Conservation (phyloP, 2,888 invertebrate species). For the Morpho helenor region DNA sequence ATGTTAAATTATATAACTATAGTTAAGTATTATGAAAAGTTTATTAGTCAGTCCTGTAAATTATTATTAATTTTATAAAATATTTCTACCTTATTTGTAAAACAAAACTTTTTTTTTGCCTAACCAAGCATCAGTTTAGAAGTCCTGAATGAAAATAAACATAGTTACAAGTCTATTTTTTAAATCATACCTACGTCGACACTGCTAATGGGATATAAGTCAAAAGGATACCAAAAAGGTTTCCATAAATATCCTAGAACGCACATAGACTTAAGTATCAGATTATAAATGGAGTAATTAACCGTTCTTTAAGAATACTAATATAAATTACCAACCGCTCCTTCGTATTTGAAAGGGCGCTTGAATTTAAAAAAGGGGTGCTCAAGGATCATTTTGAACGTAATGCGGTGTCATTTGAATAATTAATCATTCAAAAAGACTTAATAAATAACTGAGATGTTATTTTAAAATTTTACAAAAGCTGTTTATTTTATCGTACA, state of each 20-base stretch:
- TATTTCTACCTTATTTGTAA: no score
- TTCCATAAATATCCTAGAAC: conserved; percentile 24
- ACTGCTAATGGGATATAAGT: conserved; percentile 20
- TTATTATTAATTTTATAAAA: no score
- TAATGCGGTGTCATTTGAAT: conserved; percentile 39
- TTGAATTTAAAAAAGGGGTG: conserved; percentile 31
- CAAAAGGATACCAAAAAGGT: conserved; percentile 21
- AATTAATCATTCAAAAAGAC: conserved; percentile 46
- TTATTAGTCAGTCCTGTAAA: no score
- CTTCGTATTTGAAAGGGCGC: conserved; percentile 45
- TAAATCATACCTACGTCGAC: conserved; percentile 2
- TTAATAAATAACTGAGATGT: conserved; percentile 3
- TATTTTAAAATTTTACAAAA: background rate
- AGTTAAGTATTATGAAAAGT: no score
- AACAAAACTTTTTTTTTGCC: no score
- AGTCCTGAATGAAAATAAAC: no score
- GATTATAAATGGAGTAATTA: conserved; percentile 59
- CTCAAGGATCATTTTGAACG: conserved; percentile 37
- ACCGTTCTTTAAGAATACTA: conserved; percentile 45
- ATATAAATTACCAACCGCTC: conserved; percentile 55
- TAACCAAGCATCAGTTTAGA: no score
- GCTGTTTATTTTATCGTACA: no score
- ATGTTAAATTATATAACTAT: no score
- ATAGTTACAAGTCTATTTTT: background rate
- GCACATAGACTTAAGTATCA: conserved; percentile 32